Base-by-base conservation (phyloP, 2,113 vertebrate genomes). In the Amphiprion ocellaris region DNA sequence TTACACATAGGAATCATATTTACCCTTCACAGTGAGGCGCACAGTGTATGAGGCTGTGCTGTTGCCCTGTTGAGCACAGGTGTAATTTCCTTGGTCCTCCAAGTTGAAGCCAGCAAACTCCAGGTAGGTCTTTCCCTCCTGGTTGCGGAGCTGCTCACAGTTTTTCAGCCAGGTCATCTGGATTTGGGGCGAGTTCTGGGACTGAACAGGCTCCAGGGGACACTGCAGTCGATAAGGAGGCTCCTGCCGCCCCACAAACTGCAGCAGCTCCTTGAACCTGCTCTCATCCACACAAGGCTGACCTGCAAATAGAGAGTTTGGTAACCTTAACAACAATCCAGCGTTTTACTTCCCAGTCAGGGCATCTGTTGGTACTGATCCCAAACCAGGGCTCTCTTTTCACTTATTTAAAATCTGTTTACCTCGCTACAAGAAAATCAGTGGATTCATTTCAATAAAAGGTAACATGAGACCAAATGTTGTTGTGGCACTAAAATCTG, bases 31-130 rank as follows among this genome's bases (percentile, higher is more conserved):
- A 16, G 67, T 53, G 66, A 94, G 83, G n/a, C 0, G 84, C 30
- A 90, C 80, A 28, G 90, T 92, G 74, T 75, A 90, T 2, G 87
- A 81, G 30, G 24, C n/a, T 0, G 81, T 79, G 75, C 24, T 62
- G 77, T 91, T 89, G 28, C 50, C 75, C 10, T 76, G 49, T 23
- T 78, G 76, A 23, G 41, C 15, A 59, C 92, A 92, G 24, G 91
- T 93, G 81, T 93, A 93, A 67, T 92, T 92, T 30, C 89, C 92
- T 24, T 84, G 76, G 56, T 92, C 77, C 28, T 83, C 21, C 10
- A 49, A 14, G 39, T n/a, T 61, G 58, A 90, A 26, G 44, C 5
- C 75, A 73, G 46, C 1, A 62, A 94, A 93, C 52, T 90, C 72
- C 60, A 93, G 53, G 78, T 56, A 91, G 14, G 30, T 21, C 19